Evolutionary conservation across 2,113 vertebrate genomes (phyloP), one percentile per base, ranked within the genome.

Genomic region (Urocynchramus pylzowi): DNA sequence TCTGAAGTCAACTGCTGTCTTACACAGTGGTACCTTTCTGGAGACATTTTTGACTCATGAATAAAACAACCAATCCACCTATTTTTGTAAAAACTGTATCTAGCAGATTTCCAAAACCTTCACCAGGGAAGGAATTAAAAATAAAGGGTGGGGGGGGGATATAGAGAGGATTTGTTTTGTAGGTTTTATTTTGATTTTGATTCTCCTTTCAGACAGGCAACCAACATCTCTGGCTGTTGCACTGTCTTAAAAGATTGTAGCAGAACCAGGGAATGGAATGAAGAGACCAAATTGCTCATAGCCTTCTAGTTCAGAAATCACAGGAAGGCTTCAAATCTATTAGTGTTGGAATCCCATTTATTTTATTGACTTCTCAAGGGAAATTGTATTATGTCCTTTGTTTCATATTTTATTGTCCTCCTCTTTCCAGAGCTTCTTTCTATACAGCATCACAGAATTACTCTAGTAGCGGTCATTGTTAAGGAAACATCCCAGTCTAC

Each of bases 91-190:
- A 42, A 64, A 33, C 39, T 21, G 6, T n/a, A 27, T 44, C n/a
- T 41, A 28, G n/a, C 24, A 44, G 42, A 30, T 63, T 75, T 78
- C 45, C 16, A 30, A 83, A 82, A 47, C 7, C 7, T 82, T 84
- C 17, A 75, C 20, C 7, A 28, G 24, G 44, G 31, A 92, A 76
- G 27, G 17, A 50, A 67, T n/a, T 37, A 8, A 11, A 44, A 41
- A 41, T 19, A 28, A 31, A 18, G 3, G 21, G 5, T 18, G 4
- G 1, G 6, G 8, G 2, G 2, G 3, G 1, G 5, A 14, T 10
- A 23, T 14, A 45, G 27, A 42, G 33, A n/a, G 16, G 26, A 26
- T 17, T 24, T 45, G 49, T 74, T 44, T 49, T 30, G 52, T 42
- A 45, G 15, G 7, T 76, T 82, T 81, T 68, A 7, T 50, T 78